Evolutionary conservation across 2,888 invertebrate species (phyloP).

Genomic region (Drosophila pegasa): DNA sequence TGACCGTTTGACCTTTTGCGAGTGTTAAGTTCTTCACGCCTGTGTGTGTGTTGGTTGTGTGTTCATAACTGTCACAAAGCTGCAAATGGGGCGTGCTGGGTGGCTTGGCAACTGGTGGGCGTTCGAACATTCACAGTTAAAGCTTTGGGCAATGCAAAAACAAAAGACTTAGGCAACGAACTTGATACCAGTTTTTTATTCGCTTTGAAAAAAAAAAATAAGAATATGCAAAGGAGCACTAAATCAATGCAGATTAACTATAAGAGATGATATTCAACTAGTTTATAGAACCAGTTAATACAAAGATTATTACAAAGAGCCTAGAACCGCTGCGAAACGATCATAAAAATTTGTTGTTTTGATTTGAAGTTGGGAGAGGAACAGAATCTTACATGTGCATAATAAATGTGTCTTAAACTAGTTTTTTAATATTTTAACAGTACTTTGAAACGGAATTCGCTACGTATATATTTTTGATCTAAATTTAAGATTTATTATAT

Average conservation of each 20-base stretch:
- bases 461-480: not conserved
- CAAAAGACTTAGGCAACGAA: slow-evolving; percentile 63
- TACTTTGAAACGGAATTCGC: not conserved
- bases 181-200: slow-evolving; percentile 23
- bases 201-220: slow-evolving; percentile 1
- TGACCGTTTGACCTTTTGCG: slow-evolving; percentile 71
- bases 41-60: slow-evolving; percentile 18
- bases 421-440: not conserved
- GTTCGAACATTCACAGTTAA: slow-evolving; percentile 49
- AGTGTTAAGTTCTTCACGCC: slow-evolving; percentile 56
- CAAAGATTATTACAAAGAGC: not conserved
- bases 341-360: not conserved
- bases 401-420: not conserved
- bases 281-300: slow-evolving; percentile 10
- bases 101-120: slow-evolving; percentile 47
- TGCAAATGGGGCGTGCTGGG: slow-evolving; percentile 57
- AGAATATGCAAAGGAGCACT: slow-evolving; percentile 9
- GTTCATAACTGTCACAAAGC: slow-evolving; percentile 57
- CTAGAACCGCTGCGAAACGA: not conserved
- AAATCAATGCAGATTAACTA: slow-evolving; percentile 22
- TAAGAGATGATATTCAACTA: not conserved
- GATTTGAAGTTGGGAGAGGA: not conserved
- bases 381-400: not conserved
- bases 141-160: slow-evolving; percentile 29
- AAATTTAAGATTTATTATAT: not conserved